A percentile compares a stretch with the other conserved stretches of the same genome.
Conservation (phyloP, 2,888 invertebrate genomes). For the Athalia circularis region DNA sequence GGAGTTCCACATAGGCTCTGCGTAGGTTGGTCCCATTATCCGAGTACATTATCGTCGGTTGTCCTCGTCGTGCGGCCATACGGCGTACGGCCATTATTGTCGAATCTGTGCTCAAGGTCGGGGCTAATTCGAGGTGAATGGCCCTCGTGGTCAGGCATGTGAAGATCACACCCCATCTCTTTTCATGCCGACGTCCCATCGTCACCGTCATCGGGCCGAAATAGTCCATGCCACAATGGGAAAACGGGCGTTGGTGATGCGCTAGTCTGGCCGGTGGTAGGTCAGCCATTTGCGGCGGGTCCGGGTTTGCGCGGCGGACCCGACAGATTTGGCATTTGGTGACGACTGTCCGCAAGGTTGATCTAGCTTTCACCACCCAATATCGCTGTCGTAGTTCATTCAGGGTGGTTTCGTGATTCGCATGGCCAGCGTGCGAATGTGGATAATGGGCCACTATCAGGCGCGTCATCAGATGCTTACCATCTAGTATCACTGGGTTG, state of each 20-base stretch:
- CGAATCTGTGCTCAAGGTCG: slow-evolving; percentile 32
- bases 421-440: slow-evolving; percentile 46
- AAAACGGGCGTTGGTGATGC: slow-evolving; percentile 45
- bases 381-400: slow-evolving; percentile 51
- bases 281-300: slow-evolving; percentile 43
- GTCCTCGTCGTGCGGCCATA: slow-evolving; percentile 48
- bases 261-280: slow-evolving; percentile 47
- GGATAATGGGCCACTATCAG: slow-evolving; percentile 47
- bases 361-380: slow-evolving; percentile 47
- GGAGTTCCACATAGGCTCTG: slow-evolving; percentile 42
- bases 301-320: slow-evolving; percentile 43
- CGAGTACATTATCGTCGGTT: slow-evolving; percentile 27
- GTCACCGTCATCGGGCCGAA: slow-evolving; percentile 47
- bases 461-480: slow-evolving; percentile 36
- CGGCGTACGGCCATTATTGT: slow-evolving; percentile 45
- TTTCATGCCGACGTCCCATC: slow-evolving; percentile 46
- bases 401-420: slow-evolving; percentile 48
- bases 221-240: slow-evolving; percentile 50
- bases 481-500: slow-evolving; percentile 48
- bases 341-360: slow-evolving; percentile 20
- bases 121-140: slow-evolving; percentile 50
- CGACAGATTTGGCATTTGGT: slow-evolving; percentile 41
- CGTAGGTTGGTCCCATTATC: slow-evolving; percentile 49
- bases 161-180: slow-evolving; percentile 50
- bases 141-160: slow-evolving; percentile 51